These are phyloP conservation scores for Oscheius myriophilus DNA, from an alignment of 2,888 invertebrate species.

Conservation along the genomic window DNA sequence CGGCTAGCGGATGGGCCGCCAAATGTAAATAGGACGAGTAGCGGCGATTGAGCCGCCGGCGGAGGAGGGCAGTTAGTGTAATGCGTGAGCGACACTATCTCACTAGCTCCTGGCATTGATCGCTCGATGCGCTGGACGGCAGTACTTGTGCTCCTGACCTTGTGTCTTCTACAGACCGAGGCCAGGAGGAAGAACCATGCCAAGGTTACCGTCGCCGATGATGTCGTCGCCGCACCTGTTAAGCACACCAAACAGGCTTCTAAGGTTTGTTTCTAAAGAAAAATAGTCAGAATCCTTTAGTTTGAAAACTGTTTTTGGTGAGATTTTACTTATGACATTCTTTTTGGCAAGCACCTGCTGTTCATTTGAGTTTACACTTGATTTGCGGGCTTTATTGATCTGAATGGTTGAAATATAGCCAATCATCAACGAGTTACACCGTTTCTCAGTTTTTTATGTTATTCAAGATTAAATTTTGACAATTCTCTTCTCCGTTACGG, in stretches of 20 bases:
- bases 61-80: slow-evolving; percentile 25
- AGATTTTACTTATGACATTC: too few relatives aligned
- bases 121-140: slow-evolving; percentile 24
- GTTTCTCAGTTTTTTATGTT: too few relatives aligned
- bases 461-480: too few relatives aligned
- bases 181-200: slow-evolving; percentile 26
- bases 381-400: too few relatives aligned
- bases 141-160: slow-evolving; percentile 13
- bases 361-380: too few relatives aligned
- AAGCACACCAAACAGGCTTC: not conserved
- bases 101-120: slow-evolving; percentile 27
- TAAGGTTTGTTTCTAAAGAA: slow-evolving; percentile 23
- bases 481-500: too few relatives aligned
- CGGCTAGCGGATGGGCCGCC: not conserved
- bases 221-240: slow-evolving; percentile 11
- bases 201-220: slow-evolving; percentile 32
- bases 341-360: too few relatives aligned
- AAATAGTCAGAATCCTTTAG: too few relatives aligned
- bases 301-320: too few relatives aligned
- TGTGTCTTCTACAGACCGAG: not conserved
- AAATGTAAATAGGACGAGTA: slow-evolving; percentile 14
- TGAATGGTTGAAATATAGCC: too few relatives aligned
- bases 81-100: slow-evolving; percentile 28
- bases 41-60: slow-evolving; percentile 4
- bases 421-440: too few relatives aligned